These are phyloP conservation scores for Donacobius atricapilla DNA, from an alignment of 2,113 vertebrate genomes.

Conservation along the genomic window DNA sequence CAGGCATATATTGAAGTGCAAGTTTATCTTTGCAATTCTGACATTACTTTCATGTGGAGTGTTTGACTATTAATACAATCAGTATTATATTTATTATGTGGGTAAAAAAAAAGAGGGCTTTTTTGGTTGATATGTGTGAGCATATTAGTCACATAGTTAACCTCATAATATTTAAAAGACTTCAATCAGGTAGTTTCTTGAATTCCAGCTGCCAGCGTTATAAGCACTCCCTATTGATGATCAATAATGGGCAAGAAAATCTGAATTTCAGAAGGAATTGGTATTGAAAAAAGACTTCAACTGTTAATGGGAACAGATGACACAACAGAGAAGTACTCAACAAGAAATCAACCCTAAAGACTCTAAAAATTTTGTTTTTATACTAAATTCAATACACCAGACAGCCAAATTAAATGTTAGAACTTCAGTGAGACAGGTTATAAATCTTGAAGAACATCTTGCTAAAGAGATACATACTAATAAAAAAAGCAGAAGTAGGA, in stretches of 20 bases:
- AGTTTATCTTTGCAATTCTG: neutral
- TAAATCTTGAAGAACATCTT: neutral
- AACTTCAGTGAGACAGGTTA: neutral
- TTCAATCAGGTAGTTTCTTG: neutral
- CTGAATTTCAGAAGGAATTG: neutral
- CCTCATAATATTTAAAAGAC: neutral
- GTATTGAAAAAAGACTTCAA: neutral
- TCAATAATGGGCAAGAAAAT: neutral
- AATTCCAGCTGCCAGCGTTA: neutral
- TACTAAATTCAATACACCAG: neutral
- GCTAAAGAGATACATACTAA: neutral
- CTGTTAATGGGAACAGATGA: neutral
- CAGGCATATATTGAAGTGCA: neutral
- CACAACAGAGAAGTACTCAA: neutral
- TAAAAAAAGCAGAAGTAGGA: neutral
- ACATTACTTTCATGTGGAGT: neutral
- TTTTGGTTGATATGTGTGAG: neutral
- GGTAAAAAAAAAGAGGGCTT: neutral
- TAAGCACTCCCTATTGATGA: neutral
- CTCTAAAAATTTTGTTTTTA: neutral
- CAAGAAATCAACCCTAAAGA: neutral
- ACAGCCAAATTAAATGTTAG: neutral
- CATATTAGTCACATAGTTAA: neutral
- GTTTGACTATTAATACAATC: neutral
- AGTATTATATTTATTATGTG: neutral